Evolutionary conservation across 1,140 invertebrate species (phyloP).

Genomic region (Drosophila pachea): DNA sequence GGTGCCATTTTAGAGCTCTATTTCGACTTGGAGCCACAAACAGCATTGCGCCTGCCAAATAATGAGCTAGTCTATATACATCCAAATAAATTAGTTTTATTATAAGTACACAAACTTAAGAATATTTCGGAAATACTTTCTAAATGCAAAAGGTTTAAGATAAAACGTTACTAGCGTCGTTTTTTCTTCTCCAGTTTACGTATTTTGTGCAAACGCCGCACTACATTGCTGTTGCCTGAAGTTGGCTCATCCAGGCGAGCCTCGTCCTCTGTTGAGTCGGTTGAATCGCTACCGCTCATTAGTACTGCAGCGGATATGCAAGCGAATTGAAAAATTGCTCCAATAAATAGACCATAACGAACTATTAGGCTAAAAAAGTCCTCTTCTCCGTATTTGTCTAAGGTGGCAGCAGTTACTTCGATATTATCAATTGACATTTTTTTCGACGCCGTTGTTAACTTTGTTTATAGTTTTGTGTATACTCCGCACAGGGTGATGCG

Average conservation of each 20-base stretch:
- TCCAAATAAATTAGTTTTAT: conserved; percentile 47
- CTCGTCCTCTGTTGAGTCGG: conserved; percentile 44
- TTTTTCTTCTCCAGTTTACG: conserved; percentile 75
- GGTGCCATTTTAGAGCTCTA: conserved; percentile 19
- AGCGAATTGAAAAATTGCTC: conserved; percentile 68
- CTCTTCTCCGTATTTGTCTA: conserved; percentile 71
- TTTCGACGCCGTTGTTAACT: not conserved
- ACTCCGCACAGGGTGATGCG: conserved; percentile 20
- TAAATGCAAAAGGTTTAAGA: conserved; percentile 37
- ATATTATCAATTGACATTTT: conserved; percentile 52
- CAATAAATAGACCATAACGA: conserved; percentile 69
- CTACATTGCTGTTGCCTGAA: conserved; percentile 35
- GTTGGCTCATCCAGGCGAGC: conserved; percentile 29
- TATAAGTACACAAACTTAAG: conserved; percentile 25
- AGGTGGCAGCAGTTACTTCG: conserved; percentile 31
- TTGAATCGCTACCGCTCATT: conserved; percentile 51
- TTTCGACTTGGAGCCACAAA: conserved; percentile 9
- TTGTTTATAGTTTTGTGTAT: conserved; percentile 55
- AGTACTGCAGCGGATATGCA: conserved; percentile 67
- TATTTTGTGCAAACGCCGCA: conserved; percentile 67
- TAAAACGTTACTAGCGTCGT: conserved; percentile 51
- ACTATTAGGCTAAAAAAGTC: conserved; percentile 63
- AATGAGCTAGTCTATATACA: conserved; percentile 30
- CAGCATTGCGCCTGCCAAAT: conserved; percentile 13
- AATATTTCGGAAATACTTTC: conserved; percentile 16